Conservation (phyloP, 1,140 invertebrate species). For the Periplaneta americana region DNA sequence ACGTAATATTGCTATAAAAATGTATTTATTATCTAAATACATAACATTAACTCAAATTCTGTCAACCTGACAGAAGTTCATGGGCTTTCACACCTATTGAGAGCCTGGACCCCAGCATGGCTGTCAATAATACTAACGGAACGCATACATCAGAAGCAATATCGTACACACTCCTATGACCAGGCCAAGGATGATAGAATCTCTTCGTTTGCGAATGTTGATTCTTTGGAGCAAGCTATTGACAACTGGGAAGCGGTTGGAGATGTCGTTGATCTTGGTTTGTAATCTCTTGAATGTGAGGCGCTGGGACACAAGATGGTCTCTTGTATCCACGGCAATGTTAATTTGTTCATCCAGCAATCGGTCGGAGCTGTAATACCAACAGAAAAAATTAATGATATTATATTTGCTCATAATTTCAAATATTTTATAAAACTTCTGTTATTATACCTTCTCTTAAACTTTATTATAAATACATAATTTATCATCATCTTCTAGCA, state of each 20-base stretch:
- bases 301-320: slow-evolving; percentile 83
- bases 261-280: slow-evolving; percentile 87
- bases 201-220: slow-evolving; percentile 84
- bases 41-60: no score
- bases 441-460: no score
- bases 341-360: slow-evolving; percentile 94
- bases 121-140: slow-evolving; percentile 47
- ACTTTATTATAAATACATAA: no score
- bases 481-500: no score
- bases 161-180: slow-evolving; percentile 84
- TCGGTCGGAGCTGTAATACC: slow-evolving; percentile 80
- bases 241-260: slow-evolving; percentile 82
- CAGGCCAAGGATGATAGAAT: slow-evolving; percentile 83
- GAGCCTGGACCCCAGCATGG: slow-evolving; percentile 43
- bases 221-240: slow-evolving; percentile 90
- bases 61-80: no score
- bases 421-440: no score
- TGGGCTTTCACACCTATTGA: no score
- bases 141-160: slow-evolving; percentile 76
- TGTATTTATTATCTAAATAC: no score
- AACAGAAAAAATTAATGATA: no score
- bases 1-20: no score
- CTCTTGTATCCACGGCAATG: slow-evolving; percentile 92
- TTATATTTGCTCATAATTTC: no score
- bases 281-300: slow-evolving; percentile 85